Base-by-base conservation (phyloP, 1,140 invertebrate genomes). In the Littorina saxatilis region DNA sequence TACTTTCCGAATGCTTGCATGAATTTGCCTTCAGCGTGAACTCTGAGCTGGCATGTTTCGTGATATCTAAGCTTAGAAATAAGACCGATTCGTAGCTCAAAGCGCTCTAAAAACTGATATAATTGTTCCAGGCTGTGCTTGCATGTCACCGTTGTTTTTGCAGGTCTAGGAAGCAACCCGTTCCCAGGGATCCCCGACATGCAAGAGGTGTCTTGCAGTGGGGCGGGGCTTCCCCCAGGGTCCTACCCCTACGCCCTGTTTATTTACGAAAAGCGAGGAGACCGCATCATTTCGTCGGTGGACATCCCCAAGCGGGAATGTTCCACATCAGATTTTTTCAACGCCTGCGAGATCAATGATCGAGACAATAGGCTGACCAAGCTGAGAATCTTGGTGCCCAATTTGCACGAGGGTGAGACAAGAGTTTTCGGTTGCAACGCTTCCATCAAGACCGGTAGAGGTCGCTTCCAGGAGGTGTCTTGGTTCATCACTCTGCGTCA, bases 401-500 rank as follows among this genome's bases (percentile, higher is more conserved):
- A 78, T 27, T 58, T 78, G 35, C 4, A 11, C 27, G 55, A 58
- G 75, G 75, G 75, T 0, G 52, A 78, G 58, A n/a, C 52, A 1
- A 37, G 75, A 35, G 55, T n/a, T 35, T 78, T n/a, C 39, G 75
- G 52, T 13, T 78, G 75, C 29, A 78, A 78, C 37, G 58, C 75
- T 35, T 55, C 43, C 74, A 55, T 37, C 50, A 55, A 55, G 29
- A 78, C 37, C 27, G 40, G 52, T 32, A 27, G 20, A 2, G 39
- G 39, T 20, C 52, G 75, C 7, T 4, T 63, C 17, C 39, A 39
- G 27, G 32, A 40, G n/a, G 35, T 39, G 4, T 37, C 75, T 15
- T 78, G 75, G 75, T 63, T 20, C 58, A 39, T 40, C 5, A 63
- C 58, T 15, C 32, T 78, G 1, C 29, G n/a, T 27, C 13, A n/a